Percentiles rank a stretch among this genome's conserved stretches.
Evolutionary conservation across 1,140 invertebrate genomes (phyloP).

Genomic region (fruit fly (Drosophila melanogaster)): DNA sequence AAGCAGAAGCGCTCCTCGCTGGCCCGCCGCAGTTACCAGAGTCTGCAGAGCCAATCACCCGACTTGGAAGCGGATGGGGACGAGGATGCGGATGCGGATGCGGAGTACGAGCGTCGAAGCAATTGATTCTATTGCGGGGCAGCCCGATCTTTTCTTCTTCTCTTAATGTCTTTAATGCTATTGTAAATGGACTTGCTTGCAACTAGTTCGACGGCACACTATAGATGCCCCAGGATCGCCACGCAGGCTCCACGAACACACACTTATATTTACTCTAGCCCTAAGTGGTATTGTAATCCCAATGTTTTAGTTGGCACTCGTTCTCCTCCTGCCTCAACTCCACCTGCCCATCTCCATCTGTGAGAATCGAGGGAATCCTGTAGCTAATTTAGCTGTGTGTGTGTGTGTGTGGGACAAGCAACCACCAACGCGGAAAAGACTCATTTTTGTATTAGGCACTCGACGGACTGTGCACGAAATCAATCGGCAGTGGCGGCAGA

Average conservation of each 20-base stretch:
- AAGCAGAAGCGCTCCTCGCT: conserved; percentile 26
- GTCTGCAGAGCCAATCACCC: conserved; percentile 18
- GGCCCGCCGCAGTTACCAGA: conserved; percentile 37
- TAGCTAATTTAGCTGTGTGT: conserved; percentile 37
- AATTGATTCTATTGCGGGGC: conserved; percentile 32
- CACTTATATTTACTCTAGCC: conserved; percentile 29
- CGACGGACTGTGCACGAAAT: conserved; percentile 1
- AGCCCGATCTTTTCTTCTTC: conserved; percentile 13
- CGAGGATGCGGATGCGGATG: neutral
- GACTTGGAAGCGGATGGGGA: conserved; percentile 22
- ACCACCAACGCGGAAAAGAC: conserved; percentile 35
- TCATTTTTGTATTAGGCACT: conserved; percentile 50
- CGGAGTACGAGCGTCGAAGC: conserved; percentile 34
- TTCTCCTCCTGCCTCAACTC: conserved; percentile 10
- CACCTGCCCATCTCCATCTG: conserved; percentile 2
- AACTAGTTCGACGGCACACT: conserved; percentile 33
- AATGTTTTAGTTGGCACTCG: conserved; percentile 46
- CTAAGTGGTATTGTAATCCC: conserved; percentile 40
- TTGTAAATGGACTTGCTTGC: conserved; percentile 61
- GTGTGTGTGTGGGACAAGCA: conserved; percentile 18
- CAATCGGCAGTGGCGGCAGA: conserved; percentile 2
- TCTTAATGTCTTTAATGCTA: conserved; percentile 44
- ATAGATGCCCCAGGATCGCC: conserved; percentile 15
- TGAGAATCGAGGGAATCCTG: conserved; percentile 15
- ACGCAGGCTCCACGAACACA: conserved; percentile 5